These are phyloP conservation scores for Tortricodes alternella DNA, from an alignment of 2,888 invertebrate species.

Conservation along the genomic window DNA sequence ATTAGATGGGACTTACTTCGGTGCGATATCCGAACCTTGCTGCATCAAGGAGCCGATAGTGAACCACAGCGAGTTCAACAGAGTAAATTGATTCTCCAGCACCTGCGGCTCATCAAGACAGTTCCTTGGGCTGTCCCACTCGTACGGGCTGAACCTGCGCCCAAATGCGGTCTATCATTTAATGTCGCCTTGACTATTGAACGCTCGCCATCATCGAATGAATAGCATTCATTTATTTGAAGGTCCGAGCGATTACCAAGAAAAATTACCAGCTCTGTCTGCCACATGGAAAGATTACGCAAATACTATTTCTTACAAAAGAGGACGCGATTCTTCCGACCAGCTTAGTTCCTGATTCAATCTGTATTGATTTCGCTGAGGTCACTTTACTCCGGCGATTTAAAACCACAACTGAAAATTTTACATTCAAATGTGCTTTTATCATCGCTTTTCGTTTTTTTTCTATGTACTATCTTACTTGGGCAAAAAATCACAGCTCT, in stretches of 20 bases:
- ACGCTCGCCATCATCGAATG: constrained; percentile 1
- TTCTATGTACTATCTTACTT: constrained; percentile 86
- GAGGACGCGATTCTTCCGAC: not conserved
- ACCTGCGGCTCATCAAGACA: constrained; percentile 93
- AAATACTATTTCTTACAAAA: constrained; percentile 3
- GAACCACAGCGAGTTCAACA: constrained; percentile 97
- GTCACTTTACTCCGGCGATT: constrained; percentile 58
- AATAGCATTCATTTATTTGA: constrained; percentile 2
- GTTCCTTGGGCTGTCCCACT: constrained; percentile 95
- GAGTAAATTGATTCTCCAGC: constrained; percentile 94
- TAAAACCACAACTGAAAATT: constrained; percentile 38
- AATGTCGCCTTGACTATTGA: constrained; percentile 25
- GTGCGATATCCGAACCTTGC: constrained; percentile 96
- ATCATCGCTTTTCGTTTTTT: constrained; percentile 41
- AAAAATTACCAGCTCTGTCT: not conserved
- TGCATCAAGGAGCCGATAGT: constrained; percentile 96
- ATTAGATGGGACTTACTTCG: constrained; percentile 87
- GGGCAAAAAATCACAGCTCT: constrained; percentile 97
- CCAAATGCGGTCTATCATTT: constrained; percentile 70
- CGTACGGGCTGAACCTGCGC: constrained; percentile 94
- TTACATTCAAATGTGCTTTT: constrained; percentile 38
- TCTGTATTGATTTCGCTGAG: constrained; percentile 69
- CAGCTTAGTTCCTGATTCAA: constrained; percentile 10
- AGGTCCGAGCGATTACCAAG: constrained; percentile 1
- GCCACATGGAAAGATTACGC: constrained; percentile 13